phyloP scores from a whole-genome alignment of 2,888 invertebrate genomes.

The Nebria salina region DNA sequence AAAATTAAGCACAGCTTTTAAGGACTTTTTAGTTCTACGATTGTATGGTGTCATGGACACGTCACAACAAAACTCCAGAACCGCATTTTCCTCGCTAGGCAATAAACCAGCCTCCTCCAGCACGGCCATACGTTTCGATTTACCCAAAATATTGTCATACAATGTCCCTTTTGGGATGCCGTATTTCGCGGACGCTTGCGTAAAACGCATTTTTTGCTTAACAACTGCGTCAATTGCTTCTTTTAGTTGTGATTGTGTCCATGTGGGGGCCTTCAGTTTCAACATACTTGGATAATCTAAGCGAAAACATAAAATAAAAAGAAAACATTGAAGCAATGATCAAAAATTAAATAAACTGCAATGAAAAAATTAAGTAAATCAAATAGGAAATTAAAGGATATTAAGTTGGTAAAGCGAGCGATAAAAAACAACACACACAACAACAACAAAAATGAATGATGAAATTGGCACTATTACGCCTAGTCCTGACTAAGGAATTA shows the following conservation, averaged over 20 bases:
- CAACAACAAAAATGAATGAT: constrained; percentile 10
- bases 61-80: constrained; percentile 79
- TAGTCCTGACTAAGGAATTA: too few species aligned
- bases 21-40: constrained; percentile 75
- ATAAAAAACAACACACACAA: constrained; percentile 28
- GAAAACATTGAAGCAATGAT: constrained; percentile 6
- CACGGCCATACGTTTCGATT: constrained; percentile 79
- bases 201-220: constrained; percentile 80
- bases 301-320: constrained; percentile 51
- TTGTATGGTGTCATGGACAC: constrained; percentile 76
- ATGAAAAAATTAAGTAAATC: background rate
- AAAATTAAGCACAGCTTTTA: constrained; percentile 70
- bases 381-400: background rate
- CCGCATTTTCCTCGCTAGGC: constrained; percentile 70
- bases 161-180: constrained; percentile 81
- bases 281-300: constrained; percentile 71
- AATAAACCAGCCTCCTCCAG: constrained; percentile 75
- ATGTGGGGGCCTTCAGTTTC: constrained; percentile 79
- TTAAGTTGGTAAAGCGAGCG: constrained; percentile 2
- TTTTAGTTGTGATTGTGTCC: constrained; percentile 78
- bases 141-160: constrained; percentile 81
- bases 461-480: constrained; percentile 4
- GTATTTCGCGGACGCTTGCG: constrained; percentile 76
- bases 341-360: constrained; percentile 10
- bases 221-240: constrained; percentile 81